phyloP scores from a whole-genome alignment of 1,140 invertebrate genomes.

The Akabosia matsudoensis region DNA sequence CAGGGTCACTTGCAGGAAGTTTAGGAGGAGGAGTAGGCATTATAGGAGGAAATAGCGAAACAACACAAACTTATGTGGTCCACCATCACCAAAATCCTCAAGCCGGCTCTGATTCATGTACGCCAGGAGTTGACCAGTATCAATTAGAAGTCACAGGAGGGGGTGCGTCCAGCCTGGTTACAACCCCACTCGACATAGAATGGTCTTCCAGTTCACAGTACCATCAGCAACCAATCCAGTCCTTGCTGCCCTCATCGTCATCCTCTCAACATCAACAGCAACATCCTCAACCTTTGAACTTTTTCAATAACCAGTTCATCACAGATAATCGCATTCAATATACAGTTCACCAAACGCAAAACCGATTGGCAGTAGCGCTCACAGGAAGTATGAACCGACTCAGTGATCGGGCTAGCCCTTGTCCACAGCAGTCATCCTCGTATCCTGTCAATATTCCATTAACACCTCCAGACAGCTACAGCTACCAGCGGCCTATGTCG shows the following conservation, averaged over 20 bases:
- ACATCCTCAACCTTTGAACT: neutral
- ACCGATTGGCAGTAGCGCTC: neutral
- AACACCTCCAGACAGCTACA: neutral
- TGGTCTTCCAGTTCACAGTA: constrained; percentile 20
- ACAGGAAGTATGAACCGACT: neutral
- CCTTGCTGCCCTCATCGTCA: neutral
- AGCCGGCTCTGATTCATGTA: neutral
- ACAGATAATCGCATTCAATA: neutral
- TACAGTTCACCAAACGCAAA: constrained; percentile 4
- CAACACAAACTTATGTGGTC: neutral
- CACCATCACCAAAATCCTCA: constrained; percentile 3
- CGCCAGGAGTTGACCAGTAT: neutral
- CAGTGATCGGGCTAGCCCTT: neutral
- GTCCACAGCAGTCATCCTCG: neutral
- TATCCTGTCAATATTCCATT: constrained; percentile 7
- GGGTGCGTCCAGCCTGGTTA: constrained; percentile 22
- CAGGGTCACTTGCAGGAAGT: neutral
- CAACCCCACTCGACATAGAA: constrained; percentile 37
- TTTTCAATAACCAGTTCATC: neutral
- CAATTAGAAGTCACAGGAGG: neutral
- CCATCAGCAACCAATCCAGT: neutral
- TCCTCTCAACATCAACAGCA: neutral
- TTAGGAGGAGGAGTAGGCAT: neutral
- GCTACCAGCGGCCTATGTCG: neutral
- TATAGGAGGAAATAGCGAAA: neutral